A percentile compares a stretch with the other conserved stretches of the same genome.
Evolutionary conservation across 2,113 vertebrate species (phyloP).

Genomic region (Bubo blakistoni): DNA sequence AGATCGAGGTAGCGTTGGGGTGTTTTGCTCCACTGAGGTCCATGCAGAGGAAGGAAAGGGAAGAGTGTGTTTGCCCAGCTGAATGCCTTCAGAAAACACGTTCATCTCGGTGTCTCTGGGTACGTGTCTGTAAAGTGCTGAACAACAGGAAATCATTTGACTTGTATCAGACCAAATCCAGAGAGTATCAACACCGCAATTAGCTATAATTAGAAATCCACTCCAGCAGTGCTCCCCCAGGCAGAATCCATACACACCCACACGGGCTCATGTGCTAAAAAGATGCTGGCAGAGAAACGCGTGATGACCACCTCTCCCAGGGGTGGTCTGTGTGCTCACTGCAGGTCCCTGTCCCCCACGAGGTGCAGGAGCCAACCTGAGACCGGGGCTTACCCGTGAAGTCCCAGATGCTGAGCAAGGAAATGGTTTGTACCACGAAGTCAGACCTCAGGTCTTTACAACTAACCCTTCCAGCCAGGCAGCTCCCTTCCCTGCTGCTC

Average conservation of each 20-base stretch:
- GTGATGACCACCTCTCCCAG: neutral
- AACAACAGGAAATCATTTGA: neutral
- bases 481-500: neutral
- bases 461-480: neutral
- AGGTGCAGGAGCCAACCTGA: slow-evolving; percentile 18
- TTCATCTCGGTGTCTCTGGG: neutral
- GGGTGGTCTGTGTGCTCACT: neutral
- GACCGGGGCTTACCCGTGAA: slow-evolving; percentile 15
- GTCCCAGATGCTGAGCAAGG: neutral
- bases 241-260: neutral
- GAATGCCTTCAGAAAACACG: neutral
- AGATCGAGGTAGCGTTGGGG: neutral
- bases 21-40: neutral
- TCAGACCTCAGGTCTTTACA: neutral
- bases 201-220: slow-evolving; percentile 7
- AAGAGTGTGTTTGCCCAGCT: neutral
- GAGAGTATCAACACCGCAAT: neutral
- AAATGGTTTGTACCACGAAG: neutral
- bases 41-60: neutral
- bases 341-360: neutral
- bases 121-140: neutral
- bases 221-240: neutral
- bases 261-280: accelerated
- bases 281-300: accelerated
- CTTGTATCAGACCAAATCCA: neutral